phyloP scores from a whole-genome alignment of 2,888 invertebrate genomes.

The Ectobius pallidus region DNA sequence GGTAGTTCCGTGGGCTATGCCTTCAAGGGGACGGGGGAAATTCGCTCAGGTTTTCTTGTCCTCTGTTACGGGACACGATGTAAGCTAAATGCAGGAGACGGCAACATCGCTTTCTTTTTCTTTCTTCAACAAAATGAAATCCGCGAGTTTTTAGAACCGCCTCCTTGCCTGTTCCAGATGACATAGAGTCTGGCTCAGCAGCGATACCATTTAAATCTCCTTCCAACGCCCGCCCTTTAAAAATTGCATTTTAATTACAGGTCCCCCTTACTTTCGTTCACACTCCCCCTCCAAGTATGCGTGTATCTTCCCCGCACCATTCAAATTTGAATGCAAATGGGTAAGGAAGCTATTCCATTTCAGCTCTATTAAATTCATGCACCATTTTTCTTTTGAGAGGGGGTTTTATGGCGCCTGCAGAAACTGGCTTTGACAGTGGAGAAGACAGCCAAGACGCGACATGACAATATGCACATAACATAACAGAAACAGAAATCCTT shows the following conservation, averaged over 20 bases:
- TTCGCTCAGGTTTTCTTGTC: too few relatives aligned
- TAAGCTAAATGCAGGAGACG: too few relatives aligned
- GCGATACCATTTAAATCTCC: conserved; percentile 40
- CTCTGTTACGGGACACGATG: too few relatives aligned
- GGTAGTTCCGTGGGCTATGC: too few relatives aligned
- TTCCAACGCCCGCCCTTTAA: conserved; percentile 26
- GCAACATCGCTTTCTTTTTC: too few relatives aligned
- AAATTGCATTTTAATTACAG: conserved; percentile 45
- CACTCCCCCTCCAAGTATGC: conserved; percentile 19
- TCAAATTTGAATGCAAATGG: conserved; percentile 48
- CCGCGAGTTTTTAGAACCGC: too few relatives aligned
- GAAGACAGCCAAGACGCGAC: too few relatives aligned
- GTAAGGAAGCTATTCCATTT: conserved; percentile 47
- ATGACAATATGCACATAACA: too few relatives aligned
- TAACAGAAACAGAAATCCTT: too few relatives aligned
- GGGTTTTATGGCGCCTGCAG: conserved; percentile 41
- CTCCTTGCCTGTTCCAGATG: conserved; percentile 38
- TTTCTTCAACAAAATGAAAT: too few relatives aligned
- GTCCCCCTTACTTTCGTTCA: conserved; percentile 20
- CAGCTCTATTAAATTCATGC: conserved; percentile 48
- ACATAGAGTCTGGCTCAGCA: conserved; percentile 36
- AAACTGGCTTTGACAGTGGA: conserved; percentile 44
- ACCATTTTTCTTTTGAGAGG: conserved; percentile 46
- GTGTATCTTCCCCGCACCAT: conserved; percentile 46
- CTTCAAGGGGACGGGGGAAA: too few relatives aligned